Evolutionary conservation across 1,140 invertebrate species (phyloP), one percentile per base, ranked within the genome.

Genomic region (Cephus cinctus): DNA sequence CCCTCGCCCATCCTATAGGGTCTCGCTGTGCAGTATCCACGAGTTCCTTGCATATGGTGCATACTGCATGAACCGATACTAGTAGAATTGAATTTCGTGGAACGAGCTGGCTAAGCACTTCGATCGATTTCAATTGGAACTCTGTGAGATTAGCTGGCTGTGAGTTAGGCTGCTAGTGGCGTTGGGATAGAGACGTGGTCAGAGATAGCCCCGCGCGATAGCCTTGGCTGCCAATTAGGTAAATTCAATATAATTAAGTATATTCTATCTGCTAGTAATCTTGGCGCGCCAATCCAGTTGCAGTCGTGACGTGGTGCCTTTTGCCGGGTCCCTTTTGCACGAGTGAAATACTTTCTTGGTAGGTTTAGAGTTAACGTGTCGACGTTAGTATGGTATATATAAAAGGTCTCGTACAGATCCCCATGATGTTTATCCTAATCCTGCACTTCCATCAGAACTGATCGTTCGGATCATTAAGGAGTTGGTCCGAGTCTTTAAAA

Each of bases 221-320:
- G 38, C 54, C 51, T 46, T 50, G 50, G 25, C 43, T 57, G 50
- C 52, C 62, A 62, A 64, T 64, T 62, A 62, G 55, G 59, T 53
- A 56, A 62, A 59, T 57, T 57, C 59, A 55, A 64, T 64, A 62
- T 62, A 60, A 62, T 62, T 62, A 62, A 62, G 41, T 58, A 56
- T 60, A 56, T 58, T 64, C 55, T 51, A 60, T 51, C 50, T n/a
- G 6, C 6, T 18, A 32, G 9, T 50, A 42, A 60, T 62, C 52
- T 51, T 18, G 6, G 30, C 40, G 47, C 41, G 43, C 38, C 36
- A 34, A 52, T 31, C 27, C 14, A 27, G 25, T 27, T n/a, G 25
- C 25, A 22, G 27, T 48, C 35, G 54, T 36, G 40, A 43, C 50
- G 45, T 21, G 31, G 12, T 41, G 3, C 42, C 39, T 42, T 42